Base-by-base conservation (phyloP, 2,113 vertebrate genomes). In the Brienomyrus brachyistius region DNA sequence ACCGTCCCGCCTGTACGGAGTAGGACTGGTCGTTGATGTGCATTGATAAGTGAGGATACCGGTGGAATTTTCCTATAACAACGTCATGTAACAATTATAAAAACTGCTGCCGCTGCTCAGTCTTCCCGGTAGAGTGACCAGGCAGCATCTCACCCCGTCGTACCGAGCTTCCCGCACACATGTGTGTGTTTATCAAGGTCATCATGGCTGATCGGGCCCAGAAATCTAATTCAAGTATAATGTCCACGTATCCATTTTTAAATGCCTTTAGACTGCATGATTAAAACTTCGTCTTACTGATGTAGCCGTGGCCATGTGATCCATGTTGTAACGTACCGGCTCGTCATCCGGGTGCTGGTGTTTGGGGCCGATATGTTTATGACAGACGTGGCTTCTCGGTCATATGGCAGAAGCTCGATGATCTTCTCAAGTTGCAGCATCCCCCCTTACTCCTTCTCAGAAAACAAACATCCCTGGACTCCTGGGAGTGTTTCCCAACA, bases 341-440 rank as follows among this genome's bases (percentile, higher is more conserved):
- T 21, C 13, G 50, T 43, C 50, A 35, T 6, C 3, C 47, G 4
- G 21, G 17, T 21, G 47, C 27, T 54, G 48, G 19, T 77, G 88
- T 77, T 83, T 31, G 19, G 7, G 50, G 7, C 35, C 43, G 48
- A 54, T n/a, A 2, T 23, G 40, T 51, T 52, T 17, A 88, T 88
- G 70, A 54, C 45, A 83, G 88, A 88, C 43, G 47, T 51, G 51
- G 52, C 40, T 83, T 31, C 50, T 45, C 19, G 35, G 74, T 82
- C 88, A 89, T 51, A 40, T 54, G 88, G 83, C 6, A 80, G 74
- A 80, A 19, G 21, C 62, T 56, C 13, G 4, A 45, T 88, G 87
- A 40, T 89, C 56, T 88, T 19, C 87, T 88, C 87, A 56, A 88
- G 40, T 88, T 88, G 77, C 88, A 77, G 23, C 45, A 27, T 52